Evolutionary conservation across 2,113 vertebrate genomes (phyloP).

Genomic region (Macrotus californicus): DNA sequence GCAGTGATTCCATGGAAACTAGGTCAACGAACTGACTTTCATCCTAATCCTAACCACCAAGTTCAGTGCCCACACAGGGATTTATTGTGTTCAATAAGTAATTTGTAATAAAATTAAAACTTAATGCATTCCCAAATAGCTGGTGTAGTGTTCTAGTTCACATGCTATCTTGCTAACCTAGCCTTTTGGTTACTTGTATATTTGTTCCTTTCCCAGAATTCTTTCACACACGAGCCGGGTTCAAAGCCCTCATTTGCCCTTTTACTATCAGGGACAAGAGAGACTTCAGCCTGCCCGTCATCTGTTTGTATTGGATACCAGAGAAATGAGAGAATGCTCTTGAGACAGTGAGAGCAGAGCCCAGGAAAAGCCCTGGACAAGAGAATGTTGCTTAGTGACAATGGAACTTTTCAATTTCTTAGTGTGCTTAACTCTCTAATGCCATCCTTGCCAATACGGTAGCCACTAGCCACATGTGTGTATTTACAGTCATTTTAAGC

Average conservation of each 20-base stretch:
- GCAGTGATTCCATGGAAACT: background rate
- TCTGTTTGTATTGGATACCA: background rate
- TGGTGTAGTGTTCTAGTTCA: background rate
- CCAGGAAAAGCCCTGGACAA: background rate
- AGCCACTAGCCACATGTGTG: background rate
- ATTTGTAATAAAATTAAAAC: slow-evolving; percentile 38
- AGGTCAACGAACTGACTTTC: background rate
- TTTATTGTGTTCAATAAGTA: slow-evolving; percentile 21
- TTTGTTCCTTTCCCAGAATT: slow-evolving; percentile 22
- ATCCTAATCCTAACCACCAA: background rate
- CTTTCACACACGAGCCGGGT: background rate
- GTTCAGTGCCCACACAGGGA: background rate
- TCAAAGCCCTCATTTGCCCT: background rate
- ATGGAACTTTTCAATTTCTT: background rate
- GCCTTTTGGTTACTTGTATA: background rate
- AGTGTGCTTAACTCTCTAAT: background rate
- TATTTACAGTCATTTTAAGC: slow-evolving; percentile 11
- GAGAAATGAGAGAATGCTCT: background rate
- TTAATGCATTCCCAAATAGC: background rate
- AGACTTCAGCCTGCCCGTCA: background rate
- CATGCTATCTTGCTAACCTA: background rate
- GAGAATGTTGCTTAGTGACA: background rate
- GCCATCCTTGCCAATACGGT: background rate
- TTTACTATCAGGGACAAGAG: background rate
- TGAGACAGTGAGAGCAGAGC: background rate